A percentile compares a stretch with the other conserved stretches of the same genome.
phyloP scores from a whole-genome alignment of 2,888 invertebrate species.

The Diarsia dahlii region DNA sequence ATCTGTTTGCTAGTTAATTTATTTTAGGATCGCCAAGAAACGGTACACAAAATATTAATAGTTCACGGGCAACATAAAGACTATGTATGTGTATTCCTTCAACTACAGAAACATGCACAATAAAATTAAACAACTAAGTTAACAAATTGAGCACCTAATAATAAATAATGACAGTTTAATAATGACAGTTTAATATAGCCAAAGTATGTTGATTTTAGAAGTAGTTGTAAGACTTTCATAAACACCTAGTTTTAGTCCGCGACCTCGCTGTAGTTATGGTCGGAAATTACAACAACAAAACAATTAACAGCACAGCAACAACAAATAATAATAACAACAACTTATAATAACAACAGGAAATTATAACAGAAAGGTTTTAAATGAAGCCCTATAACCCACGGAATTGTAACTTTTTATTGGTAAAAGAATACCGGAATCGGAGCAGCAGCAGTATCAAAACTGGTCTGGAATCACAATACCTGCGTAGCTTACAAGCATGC shows the following conservation, averaged over 20 bases:
- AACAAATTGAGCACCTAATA: background rate
- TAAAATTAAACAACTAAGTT: background rate
- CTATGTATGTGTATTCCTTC: background rate
- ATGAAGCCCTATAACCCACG: no score
- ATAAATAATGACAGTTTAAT: background rate
- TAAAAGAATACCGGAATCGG: no score
- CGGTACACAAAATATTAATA: background rate
- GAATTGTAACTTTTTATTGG: no score
- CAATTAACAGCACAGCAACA: no score
- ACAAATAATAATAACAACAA: no score
- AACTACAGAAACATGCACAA: background rate
- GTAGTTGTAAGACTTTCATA: background rate
- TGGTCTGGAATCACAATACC: background rate
- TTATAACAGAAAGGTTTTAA: no score
- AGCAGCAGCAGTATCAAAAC: background rate
- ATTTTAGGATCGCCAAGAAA: background rate
- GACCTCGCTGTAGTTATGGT: background rate
- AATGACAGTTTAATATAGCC: background rate
- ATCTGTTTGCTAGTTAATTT: background rate
- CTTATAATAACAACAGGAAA: no score
- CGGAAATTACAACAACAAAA: no score
- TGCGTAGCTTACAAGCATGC: background rate
- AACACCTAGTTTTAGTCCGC: background rate
- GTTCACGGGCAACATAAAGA: background rate
- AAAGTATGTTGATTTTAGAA: background rate